phyloP scores from a whole-genome alignment of 2,797 vertebrate species.

The Chaenodraco wilsoni region DNA sequence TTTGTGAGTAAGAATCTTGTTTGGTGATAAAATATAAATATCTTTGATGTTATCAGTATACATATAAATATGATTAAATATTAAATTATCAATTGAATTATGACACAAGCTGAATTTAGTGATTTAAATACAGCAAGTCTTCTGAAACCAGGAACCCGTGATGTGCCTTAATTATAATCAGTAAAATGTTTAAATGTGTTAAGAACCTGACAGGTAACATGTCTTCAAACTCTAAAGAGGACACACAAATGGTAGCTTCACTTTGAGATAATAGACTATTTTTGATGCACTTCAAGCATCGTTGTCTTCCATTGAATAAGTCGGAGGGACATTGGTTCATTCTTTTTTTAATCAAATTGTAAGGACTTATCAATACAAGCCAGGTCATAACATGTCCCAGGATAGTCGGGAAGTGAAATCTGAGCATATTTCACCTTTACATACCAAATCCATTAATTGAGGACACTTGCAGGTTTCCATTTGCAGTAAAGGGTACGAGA shows the following conservation, averaged over 20 bases:
- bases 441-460: slow-evolving; percentile 66
- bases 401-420: slow-evolving; percentile 63
- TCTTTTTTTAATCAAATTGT: not conserved
- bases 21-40: not conserved
- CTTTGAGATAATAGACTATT: slow-evolving; percentile 12
- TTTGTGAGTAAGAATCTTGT: not conserved
- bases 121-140: not conserved
- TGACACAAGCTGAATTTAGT: not conserved
- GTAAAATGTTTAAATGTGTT: slow-evolving; percentile 10
- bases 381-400: slow-evolving; percentile 46
- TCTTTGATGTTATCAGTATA: not conserved
- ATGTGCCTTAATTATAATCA: slow-evolving; percentile 18
- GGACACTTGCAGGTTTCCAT: slow-evolving; percentile 52
- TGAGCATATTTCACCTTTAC: slow-evolving; percentile 60
- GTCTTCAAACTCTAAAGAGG: not conserved
- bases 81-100: not conserved
- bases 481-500: slow-evolving; percentile 53
- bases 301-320: not conserved
- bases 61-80: not conserved
- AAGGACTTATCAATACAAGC: slow-evolving; percentile 43
- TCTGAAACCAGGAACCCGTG: slow-evolving; percentile 3
- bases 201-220: slow-evolving; percentile 8
- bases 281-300: slow-evolving; percentile 4
- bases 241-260: slow-evolving; percentile 5
- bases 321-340: not conserved